Conservation (phyloP, 1,140 invertebrate genomes). For the Dendrolimus kikuchii region DNA sequence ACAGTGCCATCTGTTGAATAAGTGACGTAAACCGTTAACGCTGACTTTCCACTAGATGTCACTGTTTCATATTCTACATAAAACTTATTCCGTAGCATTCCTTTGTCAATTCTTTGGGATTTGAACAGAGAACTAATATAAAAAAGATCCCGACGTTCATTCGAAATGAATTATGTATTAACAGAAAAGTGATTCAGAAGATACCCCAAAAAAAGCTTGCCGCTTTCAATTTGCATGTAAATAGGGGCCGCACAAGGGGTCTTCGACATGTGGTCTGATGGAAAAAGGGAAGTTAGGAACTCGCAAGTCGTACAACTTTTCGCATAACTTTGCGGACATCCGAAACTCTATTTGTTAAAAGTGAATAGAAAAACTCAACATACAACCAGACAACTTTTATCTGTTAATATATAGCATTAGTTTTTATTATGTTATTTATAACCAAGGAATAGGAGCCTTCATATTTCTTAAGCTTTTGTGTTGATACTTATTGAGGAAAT, state of each 20-base stretch:
- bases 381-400: slow-evolving; percentile 17
- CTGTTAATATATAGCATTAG: slow-evolving; percentile 26
- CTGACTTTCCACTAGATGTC: slow-evolving; percentile 13
- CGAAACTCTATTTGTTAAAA: slow-evolving; percentile 28
- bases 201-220: slow-evolving; percentile 16
- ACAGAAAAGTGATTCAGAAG: slow-evolving; percentile 14
- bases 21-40: slow-evolving; percentile 1
- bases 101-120: neutral
- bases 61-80: neutral
- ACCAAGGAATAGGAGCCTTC: too few relatives aligned
- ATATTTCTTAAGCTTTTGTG: too few relatives aligned
- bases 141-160: slow-evolving; percentile 10
- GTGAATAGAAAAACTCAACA: slow-evolving; percentile 33
- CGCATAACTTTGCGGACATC: slow-evolving; percentile 30
- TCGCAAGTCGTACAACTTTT: slow-evolving; percentile 36
- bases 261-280: slow-evolving; percentile 27
- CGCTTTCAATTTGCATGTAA: slow-evolving; percentile 37
- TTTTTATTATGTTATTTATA: slow-evolving; percentile 21
- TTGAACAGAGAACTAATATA: slow-evolving; percentile 15
- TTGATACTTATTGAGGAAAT: too few relatives aligned
- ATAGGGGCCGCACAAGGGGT: slow-evolving; percentile 13
- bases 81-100: slow-evolving; percentile 5
- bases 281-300: slow-evolving; percentile 16
- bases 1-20: slow-evolving; percentile 23
- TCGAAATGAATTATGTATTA: slow-evolving; percentile 23